Base-by-base conservation (phyloP, 1,140 invertebrate genomes). In the Palaemon carinicauda region DNA sequence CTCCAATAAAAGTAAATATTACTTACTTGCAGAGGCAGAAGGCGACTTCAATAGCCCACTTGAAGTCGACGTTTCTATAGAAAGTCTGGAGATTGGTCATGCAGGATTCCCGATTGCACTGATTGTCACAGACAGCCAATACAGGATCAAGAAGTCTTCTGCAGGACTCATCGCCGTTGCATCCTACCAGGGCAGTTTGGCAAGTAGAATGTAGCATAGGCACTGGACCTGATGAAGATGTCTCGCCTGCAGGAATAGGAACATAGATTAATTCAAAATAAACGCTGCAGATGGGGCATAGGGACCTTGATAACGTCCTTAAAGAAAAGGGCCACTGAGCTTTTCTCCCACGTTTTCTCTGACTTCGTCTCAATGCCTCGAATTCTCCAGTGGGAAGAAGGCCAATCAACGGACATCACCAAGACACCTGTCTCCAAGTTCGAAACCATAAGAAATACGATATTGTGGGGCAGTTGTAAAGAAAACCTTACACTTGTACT, bases 1-100 rank as follows among this genome's bases (percentile, higher is more conserved):
- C 0, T 41, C 7, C 5, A 12, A 41, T 41, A 41, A 41, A n/a
- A 41, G 41, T 12, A 41, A 41, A 41, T 12, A 41, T 4, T 7
- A 94, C 95, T 95, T 92, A 97, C 96, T 95, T 97, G 96, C 96
- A 97, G 69, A 97, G 93, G 91, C 96, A 97, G 92, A 97, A 97
- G 86, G 96, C 96, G 89, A 97, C 96, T 91, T 97, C 96, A 82
- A 96, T 93, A 89, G 95, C 96, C 93, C 96, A 95, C 87, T 94
- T 94, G 81, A 95, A 94, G 75, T 94, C 94, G 7, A 95, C 94
- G 87, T 94, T 94, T 90, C 95, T 94, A 92, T 97, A 97, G 92
- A 97, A 97, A 75, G 94, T 94, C 90, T 96, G 94, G 88, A 97
- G 91, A n/a, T 96, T 95, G 77, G 95, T 93, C 96, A 97, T 97